These are phyloP conservation scores for Apus apus DNA, from an alignment of 2,113 vertebrate genomes.

Conservation along the genomic window DNA sequence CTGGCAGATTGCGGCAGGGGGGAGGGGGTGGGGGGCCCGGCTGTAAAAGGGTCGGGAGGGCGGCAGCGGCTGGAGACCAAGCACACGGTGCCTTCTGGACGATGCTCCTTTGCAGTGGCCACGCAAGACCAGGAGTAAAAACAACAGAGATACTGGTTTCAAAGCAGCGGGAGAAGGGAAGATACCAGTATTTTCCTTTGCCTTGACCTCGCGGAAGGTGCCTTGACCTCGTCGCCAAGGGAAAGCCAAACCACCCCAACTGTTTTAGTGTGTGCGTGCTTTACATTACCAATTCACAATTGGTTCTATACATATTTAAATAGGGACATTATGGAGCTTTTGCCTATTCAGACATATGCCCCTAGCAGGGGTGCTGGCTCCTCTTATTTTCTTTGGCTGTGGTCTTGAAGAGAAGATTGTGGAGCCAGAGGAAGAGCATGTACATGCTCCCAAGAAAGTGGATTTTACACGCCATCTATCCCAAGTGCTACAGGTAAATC, in stretches of 20 bases:
- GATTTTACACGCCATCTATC: neutral
- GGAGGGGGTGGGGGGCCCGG: neutral
- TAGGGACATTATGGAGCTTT: neutral
- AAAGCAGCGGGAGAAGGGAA: neutral
- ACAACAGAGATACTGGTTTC: neutral
- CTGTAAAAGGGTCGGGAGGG: neutral
- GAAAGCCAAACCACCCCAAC: neutral
- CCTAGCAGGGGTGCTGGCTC: slow-evolving; percentile 35
- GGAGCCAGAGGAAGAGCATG: neutral
- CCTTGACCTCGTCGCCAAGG: neutral
- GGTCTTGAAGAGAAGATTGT: neutral
- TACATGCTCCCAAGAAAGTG: neutral
- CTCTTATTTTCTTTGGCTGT: neutral
- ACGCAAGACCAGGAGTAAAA: neutral
- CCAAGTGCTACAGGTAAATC: neutral
- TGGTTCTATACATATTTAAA: slow-evolving; percentile 31
- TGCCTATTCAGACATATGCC: slow-evolving; percentile 41
- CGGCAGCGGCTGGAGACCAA: neutral
- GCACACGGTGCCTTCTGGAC: slow-evolving; percentile 13
- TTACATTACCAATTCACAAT: neutral
- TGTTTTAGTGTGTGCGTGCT: neutral
- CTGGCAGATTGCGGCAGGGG: neutral
- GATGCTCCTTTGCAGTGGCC: slow-evolving; percentile 18
- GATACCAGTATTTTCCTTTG: neutral
- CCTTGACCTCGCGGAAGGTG: fast-evolving